A percentile compares a stretch with the other conserved stretches of the same genome.
These are phyloP conservation scores for Rambutsinella grinnellia DNA, from an alignment of 2,888 invertebrate species.

Conservation along the genomic window DNA sequence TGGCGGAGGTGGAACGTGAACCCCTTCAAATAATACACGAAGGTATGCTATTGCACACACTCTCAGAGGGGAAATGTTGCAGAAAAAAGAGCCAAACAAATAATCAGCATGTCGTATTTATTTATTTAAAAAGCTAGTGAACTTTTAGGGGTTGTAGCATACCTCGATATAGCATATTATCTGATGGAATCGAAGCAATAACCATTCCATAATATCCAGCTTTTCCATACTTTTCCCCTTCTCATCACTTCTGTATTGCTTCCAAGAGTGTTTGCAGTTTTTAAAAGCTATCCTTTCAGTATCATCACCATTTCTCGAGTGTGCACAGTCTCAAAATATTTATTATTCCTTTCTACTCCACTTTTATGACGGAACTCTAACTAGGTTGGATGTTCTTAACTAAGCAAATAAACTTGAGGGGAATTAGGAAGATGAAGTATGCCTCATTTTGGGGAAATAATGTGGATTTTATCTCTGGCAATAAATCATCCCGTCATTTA, in stretches of 20 bases:
- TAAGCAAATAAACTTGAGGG: background rate
- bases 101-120: slow-evolving; percentile 31
- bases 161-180: too few species aligned
- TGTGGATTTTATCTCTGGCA: background rate
- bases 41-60: slow-evolving; percentile 23
- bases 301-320: background rate
- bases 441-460: background rate
- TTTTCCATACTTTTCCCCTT: background rate
- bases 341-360: background rate
- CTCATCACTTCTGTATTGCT: background rate
- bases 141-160: background rate
- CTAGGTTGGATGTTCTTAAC: background rate
- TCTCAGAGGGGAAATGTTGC: background rate
- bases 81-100: slow-evolving; percentile 27
- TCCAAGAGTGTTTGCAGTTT: background rate
- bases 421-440: background rate
- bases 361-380: background rate
- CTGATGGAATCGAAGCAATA: too few species aligned
- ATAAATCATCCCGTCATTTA: background rate
- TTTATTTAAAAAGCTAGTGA: slow-evolving; percentile 15
- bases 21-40: background rate
- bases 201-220: background rate
- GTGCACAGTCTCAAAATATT: background rate
- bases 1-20: slow-evolving; percentile 25
- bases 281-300: background rate